Evolutionary conservation across 2,888 invertebrate species (phyloP), one percentile per base, ranked within the genome.

Genomic region (Formica aserva): DNA sequence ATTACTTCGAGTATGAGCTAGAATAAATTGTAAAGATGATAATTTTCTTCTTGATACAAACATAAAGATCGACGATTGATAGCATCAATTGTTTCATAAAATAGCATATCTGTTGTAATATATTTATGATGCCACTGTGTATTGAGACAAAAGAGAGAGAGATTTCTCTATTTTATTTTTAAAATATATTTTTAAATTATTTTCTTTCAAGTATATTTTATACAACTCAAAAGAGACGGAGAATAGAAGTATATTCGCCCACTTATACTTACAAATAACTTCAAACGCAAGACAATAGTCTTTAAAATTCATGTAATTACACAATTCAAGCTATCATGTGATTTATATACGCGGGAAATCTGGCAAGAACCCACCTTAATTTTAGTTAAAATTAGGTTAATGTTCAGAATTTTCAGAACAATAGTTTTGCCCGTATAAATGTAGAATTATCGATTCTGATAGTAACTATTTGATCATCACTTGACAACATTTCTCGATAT

Each of bases 331-430:
- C 57, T 86, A 87, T 89, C 86, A 85, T 84, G 76, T 86, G 80
- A 83, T 71, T 86, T 86, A 83, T 66, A 29, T 66, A 72, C 63
- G 45, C 57, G 8, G 8, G 0, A n/a, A 52, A 52, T 77, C 29
- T 67, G 65, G 55, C 84, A 71, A 87, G 82, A 81, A 87, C 85
- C 84, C 81, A 65, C 52, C 76, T 67, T 89, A 89, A 89, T 89
- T 88, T 89, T 76, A 35, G 15, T 72, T 74, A 62, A 81, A 88
- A 83, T 86, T 78, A 65, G 63, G 83, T 88, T 87, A 87, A 86
- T 69, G 75, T 77, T 72, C n/a, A n/a, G n/a, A 85, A 62, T 69
- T 69, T 55, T 71, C 76, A 38, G 26, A 71, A 83, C 75, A 32
- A 66, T 35, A 82, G 65, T 89, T 87, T 77, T 29, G 74, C 63